Conservation (phyloP, 2,888 invertebrate genomes). For the Hyposoter didymator region DNA sequence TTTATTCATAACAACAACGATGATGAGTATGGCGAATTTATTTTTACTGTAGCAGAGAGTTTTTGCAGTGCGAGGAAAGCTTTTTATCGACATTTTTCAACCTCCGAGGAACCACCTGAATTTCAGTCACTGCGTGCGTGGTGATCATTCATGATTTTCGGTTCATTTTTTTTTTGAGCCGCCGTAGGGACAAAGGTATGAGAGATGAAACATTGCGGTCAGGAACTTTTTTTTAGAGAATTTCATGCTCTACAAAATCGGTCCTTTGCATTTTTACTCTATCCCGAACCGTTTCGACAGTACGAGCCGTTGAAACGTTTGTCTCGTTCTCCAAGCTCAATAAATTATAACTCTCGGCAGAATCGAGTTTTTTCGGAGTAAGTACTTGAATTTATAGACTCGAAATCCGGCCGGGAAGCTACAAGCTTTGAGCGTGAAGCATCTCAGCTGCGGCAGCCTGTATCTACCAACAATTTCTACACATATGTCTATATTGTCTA, state of each 20-base stretch:
- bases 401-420: neutral
- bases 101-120: neutral
- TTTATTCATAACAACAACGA: conserved; percentile 15
- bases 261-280: neutral
- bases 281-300: neutral
- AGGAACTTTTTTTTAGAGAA: neutral
- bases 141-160: neutral
- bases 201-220: neutral
- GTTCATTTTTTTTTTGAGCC: neutral
- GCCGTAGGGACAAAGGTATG: neutral
- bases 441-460: neutral
- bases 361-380: neutral
- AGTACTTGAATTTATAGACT: neutral
- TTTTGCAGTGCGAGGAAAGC: neutral
- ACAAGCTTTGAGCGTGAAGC: neutral
- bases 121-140: neutral
- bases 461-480: neutral
- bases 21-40: neutral
- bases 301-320: neutral
- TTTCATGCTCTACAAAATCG: neutral
- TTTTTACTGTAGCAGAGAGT: neutral
- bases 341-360: neutral
- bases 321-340: neutral
- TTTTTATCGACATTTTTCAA: neutral
- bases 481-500: neutral